Base-by-base conservation (phyloP, 2,888 invertebrate species). In the Polydesmus complanatus region DNA sequence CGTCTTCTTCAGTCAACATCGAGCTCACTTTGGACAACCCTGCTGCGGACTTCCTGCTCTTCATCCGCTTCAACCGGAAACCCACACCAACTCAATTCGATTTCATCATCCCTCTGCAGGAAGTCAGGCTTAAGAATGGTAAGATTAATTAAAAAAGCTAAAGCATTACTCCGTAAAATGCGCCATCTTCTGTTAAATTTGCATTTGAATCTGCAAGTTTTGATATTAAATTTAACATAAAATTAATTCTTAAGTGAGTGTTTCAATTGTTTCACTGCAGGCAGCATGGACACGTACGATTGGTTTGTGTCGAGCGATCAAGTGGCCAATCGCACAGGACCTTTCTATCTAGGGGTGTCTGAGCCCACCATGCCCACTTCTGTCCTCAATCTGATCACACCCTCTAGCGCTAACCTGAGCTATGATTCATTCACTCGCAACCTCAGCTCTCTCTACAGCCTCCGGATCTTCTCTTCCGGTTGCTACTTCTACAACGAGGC, bases 401-500 rank as follows among this genome's bases (percentile, higher is more conserved):
- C 14, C 5, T 21, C n/a, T 50, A 66, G 55, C 21, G 58, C 18
- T 53, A 67, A 69, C n/a, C 63, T 65, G 3, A 64, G 67, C n/a
- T 66, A 65, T 50, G 68, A 69, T 19, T 66, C 66, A 14, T 62
- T 69, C n/a, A 61, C 61, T 11, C 61, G 67, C 5, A 65, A 68
- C 21, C 72, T 74, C 64, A 67, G 67, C 1, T 69, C 70, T n/a
- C 68, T 71, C 62, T 76, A 74, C 65, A 65, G 67, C 22, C 61
- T 76, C n/a, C 64, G 69, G 14, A 68, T 72, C 2, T 71, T 67
- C 63, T 68, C 71, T 19, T 69, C 73, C 2, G 72, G 72, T 2
- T 76, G 75, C 65, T 70, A 70, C 56, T 75, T 69, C 64, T 71
- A 67, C 61, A 67, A 73, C 48, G 67, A 69, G 23, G 63, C 63